Evolutionary conservation across 2,113 vertebrate genomes (phyloP).

Genomic region (Meriones unguiculatus): DNA sequence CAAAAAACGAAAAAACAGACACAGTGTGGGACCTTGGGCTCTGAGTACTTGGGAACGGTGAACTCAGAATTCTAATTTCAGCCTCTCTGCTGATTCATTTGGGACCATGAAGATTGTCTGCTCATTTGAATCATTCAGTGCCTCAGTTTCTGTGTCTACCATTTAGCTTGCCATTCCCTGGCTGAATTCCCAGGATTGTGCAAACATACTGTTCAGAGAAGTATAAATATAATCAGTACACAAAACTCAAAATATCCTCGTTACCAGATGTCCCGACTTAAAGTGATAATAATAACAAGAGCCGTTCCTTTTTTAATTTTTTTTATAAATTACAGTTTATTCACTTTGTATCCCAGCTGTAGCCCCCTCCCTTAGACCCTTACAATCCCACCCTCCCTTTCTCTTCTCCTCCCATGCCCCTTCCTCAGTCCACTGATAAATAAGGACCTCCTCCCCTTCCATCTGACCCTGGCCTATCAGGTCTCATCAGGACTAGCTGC

Average conservation of each 20-base stretch:
- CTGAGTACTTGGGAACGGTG: neutral
- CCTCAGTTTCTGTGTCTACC: conserved; percentile 74
- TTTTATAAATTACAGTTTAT: too few species aligned
- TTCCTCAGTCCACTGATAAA: too few species aligned
- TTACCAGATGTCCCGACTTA: conserved; percentile 44
- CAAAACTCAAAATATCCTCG: conserved; percentile 50
- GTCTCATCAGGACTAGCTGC: too few species aligned
- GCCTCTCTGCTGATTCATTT: conserved; percentile 53
- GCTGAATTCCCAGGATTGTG: conserved; percentile 57
- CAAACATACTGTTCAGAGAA: conserved; percentile 42
- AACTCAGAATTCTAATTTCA: conserved; percentile 62
- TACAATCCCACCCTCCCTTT: too few species aligned
- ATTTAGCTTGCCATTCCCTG: conserved; percentile 28
- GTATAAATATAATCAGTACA: conserved; percentile 51
- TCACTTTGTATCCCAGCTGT: too few species aligned
- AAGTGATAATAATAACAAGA: conserved; percentile 42
- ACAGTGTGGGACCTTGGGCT: neutral
- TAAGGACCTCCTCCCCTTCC: too few species aligned
- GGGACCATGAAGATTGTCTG: conserved; percentile 46
- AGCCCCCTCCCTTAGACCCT: too few species aligned
- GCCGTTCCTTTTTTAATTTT: neutral
- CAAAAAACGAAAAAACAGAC: neutral
- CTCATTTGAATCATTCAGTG: conserved; percentile 38
- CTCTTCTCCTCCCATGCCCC: too few species aligned
- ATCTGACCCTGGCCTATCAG: too few species aligned